A percentile compares a stretch with the other conserved stretches of the same genome.
Conservation (phyloP, 2,797 vertebrate genomes). For the Lerista edwardsae region DNA sequence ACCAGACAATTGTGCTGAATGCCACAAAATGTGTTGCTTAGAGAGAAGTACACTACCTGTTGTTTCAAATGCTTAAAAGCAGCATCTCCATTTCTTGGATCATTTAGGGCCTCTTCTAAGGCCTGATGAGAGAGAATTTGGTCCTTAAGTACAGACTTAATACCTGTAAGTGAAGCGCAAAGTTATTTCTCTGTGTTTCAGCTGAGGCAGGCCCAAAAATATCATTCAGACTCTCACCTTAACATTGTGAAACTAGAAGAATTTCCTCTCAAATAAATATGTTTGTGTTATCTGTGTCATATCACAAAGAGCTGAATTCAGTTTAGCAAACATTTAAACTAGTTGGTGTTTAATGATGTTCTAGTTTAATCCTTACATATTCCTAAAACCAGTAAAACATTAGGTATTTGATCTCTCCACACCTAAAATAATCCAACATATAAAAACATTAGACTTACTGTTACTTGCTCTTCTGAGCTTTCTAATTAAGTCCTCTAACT, state of each 20-base stretch:
- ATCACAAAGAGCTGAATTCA: neutral
- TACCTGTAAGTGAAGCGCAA: slow-evolving; percentile 73
- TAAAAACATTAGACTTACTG: slow-evolving; percentile 76
- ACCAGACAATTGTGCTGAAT: neutral
- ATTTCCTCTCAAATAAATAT: neutral
- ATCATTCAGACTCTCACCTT: neutral
- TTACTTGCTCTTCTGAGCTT: slow-evolving; percentile 82
- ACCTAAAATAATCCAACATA: slow-evolving; percentile 7
- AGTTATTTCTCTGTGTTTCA: neutral
- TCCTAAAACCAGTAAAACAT: neutral
- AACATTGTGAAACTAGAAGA: neutral
- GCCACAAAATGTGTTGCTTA: neutral
- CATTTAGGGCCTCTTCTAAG: slow-evolving; percentile 83
- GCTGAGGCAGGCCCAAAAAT: neutral
- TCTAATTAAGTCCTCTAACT: slow-evolving; percentile 82
- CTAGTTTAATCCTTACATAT: neutral
- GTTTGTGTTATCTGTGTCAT: neutral
- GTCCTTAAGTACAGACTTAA: slow-evolving; percentile 78
- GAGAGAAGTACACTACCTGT: slow-evolving; percentile 81
- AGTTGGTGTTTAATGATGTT: neutral
- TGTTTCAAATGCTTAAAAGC: slow-evolving; percentile 95
- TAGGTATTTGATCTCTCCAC: neutral
- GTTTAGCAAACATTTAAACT: neutral
- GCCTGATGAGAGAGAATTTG: slow-evolving; percentile 82
- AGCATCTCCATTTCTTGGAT: slow-evolving; percentile 91